Base-by-base conservation (phyloP, 2,113 vertebrate genomes). In the Muntiacus muntjak region DNA sequence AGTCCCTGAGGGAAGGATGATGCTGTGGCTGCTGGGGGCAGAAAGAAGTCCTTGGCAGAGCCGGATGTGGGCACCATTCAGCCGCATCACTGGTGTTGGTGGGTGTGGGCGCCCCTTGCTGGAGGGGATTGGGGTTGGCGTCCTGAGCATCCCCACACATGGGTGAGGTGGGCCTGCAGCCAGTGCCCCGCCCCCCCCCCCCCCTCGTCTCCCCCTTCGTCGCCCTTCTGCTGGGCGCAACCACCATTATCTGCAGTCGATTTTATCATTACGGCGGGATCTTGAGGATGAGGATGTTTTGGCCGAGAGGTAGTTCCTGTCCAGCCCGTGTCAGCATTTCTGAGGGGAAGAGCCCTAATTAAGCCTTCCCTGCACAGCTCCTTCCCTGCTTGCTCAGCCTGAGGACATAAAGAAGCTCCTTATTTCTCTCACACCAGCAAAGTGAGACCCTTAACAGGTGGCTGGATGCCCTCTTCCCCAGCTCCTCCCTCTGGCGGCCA, bases 401-500 rank as follows among this genome's bases (percentile, higher is more conserved):
- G 1, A 88, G 85, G 92, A 91, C 85, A 94, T 91, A 90, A 97
- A 96, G 90, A 97, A 97, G 81, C 43, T 93, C 36, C 90, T 95
- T 64, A 90, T 95, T 98, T 94, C 97, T 95, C 85, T 95, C 88
- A 87, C 81, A 82, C 67, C 52, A 54, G 94, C 96, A 92, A 67
- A 62, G 40, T 0, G 30, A 95, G 93, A 67, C 91, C 94, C 89
- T 84, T 92, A 74, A 50, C 33, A 84, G 84, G 71, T 50, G 83
- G 30, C 64, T 64, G 21, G 67, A n/a, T 1, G 11, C 76, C 36
- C 5, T 58, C 16, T 25, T 17, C 26, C 52, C 12, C 16, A 6
- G 3, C 74, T 74, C 11, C 28, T 7, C 0, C 40, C 50, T 30
- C 93, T 54, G 0, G 2, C 7, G 12, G 43, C 92, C 47, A 0